A percentile compares a stretch with the other conserved stretches of the same genome.
phyloP scores from a whole-genome alignment of 2,797 vertebrate genomes.

The Pseudochirops corinnae region DNA sequence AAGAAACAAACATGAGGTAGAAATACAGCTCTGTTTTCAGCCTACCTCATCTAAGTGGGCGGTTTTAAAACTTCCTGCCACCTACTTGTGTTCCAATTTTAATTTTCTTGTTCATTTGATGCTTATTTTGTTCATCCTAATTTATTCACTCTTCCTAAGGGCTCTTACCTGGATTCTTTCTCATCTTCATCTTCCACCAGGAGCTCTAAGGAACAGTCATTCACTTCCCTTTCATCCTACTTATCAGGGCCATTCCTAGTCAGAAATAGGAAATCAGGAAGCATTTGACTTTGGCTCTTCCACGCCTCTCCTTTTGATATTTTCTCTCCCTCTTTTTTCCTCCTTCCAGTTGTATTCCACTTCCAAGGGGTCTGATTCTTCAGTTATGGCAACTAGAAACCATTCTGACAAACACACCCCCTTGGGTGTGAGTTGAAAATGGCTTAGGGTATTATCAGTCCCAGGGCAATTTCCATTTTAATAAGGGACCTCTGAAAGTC shows the following conservation, averaged over 20 bases:
- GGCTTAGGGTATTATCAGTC: conserved; percentile 33
- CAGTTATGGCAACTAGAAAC: conserved; percentile 30
- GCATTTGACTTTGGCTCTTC: conserved; percentile 14
- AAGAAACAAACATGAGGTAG: conserved; percentile 48
- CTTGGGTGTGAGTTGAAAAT: conserved; percentile 17
- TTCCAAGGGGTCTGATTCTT: background rate
- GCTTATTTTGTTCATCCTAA: conserved; percentile 34
- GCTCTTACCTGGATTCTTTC: conserved; percentile 46
- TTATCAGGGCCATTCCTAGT: background rate
- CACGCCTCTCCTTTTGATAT: conserved; percentile 18
- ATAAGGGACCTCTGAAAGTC: conserved; percentile 22
- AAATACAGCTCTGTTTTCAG: conserved; percentile 8
- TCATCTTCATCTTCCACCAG: conserved; percentile 12
- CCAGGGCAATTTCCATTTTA: conserved; percentile 59
- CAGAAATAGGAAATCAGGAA: background rate
- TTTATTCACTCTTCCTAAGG: conserved; percentile 45
- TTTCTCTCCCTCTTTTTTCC: background rate
- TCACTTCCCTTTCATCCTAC: conserved; percentile 21
- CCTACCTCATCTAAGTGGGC: conserved; percentile 14
- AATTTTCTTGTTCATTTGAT: conserved; percentile 8
- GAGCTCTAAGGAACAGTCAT: conserved; percentile 14
- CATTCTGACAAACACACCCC: background rate
- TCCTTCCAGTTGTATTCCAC: background rate
- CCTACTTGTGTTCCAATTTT: background rate
- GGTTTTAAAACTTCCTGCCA: conserved; percentile 11